Percentiles rank a stretch among this genome's conserved stretches.
Evolutionary conservation across 2,888 invertebrate genomes (phyloP).

Genomic region (Lutraria lutraria): DNA sequence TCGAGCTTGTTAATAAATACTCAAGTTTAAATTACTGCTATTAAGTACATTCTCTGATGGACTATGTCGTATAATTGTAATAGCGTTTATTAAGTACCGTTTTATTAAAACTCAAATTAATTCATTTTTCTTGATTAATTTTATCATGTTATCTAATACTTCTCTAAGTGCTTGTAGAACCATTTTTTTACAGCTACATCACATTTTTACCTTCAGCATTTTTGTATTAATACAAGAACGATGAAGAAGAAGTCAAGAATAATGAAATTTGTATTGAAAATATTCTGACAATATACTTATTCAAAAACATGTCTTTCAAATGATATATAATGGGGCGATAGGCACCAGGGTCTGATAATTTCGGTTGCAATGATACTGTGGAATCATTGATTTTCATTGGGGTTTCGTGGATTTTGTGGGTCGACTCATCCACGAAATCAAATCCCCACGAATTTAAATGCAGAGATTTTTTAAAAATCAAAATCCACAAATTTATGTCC

Average conservation of each 20-base stretch:
- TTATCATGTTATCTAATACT: background rate
- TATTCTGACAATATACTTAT: background rate
- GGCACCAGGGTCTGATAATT: too few relatives aligned
- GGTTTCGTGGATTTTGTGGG: too few relatives aligned
- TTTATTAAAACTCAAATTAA: background rate
- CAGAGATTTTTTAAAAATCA: too few relatives aligned
- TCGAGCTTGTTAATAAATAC: background rate
- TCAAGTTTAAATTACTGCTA: background rate
- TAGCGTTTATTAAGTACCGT: background rate
- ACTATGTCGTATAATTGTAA: background rate
- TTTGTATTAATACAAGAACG: background rate
- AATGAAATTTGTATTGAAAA: background rate
- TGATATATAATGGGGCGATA: too few relatives aligned
- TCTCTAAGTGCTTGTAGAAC: background rate
- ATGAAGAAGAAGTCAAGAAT: background rate
- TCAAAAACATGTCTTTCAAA: background rate
- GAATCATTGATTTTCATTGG: too few relatives aligned
- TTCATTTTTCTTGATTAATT: conserved; percentile 2
- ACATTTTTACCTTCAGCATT: background rate
- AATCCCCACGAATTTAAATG: too few relatives aligned
- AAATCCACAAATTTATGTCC: too few relatives aligned
- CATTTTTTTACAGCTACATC: background rate
- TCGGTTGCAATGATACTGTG: too few relatives aligned
- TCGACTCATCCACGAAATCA: too few relatives aligned
- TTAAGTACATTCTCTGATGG: background rate